Evolutionary conservation across 2,113 vertebrate genomes (phyloP).

Genomic region (Lagopus muta): DNA sequence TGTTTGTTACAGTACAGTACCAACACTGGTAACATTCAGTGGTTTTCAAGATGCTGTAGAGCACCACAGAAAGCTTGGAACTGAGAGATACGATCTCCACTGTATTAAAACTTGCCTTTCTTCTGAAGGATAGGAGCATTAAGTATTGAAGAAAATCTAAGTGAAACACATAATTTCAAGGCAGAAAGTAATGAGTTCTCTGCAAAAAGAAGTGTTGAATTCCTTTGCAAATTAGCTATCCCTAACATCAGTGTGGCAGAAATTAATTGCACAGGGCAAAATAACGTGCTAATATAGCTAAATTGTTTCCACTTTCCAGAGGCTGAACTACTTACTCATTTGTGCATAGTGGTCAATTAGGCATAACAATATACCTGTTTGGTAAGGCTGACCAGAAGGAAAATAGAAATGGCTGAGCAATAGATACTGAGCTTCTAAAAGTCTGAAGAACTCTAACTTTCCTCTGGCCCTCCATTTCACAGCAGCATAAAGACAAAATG

Average conservation of each 20-base stretch:
- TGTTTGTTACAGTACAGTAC: not conserved
- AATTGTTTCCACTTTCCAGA: not conserved
- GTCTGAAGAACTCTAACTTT: not conserved
- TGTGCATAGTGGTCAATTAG: not conserved
- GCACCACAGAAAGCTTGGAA: not conserved
- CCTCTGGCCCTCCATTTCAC: not conserved
- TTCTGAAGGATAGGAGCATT: not conserved
- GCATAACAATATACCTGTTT: not conserved
- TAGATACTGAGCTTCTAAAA: not conserved
- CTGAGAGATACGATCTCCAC: not conserved
- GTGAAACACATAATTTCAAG: not conserved
- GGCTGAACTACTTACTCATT: not conserved
- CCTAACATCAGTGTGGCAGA: not conserved
- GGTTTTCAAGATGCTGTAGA: not conserved
- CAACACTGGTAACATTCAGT: not conserved
- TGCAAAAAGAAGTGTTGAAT: not conserved
- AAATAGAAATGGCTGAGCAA: not conserved
- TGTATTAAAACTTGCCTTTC: not conserved
- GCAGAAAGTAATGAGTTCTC: not conserved
- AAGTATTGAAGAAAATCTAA: not conserved
- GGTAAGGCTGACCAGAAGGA: not conserved
- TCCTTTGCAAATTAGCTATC: not conserved
- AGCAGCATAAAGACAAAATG: not conserved
- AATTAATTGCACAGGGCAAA: not conserved
- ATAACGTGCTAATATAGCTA: not conserved